A percentile compares a stretch with the other conserved stretches of the same genome.
Evolutionary conservation across 64 coral and sea anemone genomes (phyloP).

Genomic region (Acropora yongei): DNA sequence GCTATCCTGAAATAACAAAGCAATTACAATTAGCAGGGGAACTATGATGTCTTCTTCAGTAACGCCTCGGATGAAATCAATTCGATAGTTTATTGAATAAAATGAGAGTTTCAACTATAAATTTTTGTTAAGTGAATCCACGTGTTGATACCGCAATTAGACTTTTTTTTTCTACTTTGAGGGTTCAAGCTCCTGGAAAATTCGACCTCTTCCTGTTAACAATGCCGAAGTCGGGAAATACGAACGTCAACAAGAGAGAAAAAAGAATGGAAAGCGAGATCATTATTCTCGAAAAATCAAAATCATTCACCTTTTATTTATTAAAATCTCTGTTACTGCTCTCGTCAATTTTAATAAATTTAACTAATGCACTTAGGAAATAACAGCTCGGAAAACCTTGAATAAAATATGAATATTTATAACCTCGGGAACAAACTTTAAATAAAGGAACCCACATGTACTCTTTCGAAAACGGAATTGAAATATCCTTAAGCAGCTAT

Average conservation of each 20-base stretch:
- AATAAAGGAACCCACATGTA: background rate
- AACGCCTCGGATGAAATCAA: background rate
- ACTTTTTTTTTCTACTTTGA: too few relatives aligned
- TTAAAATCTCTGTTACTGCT: too few relatives aligned
- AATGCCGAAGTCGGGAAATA: too few relatives aligned
- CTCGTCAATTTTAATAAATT: too few relatives aligned
- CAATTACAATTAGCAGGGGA: background rate
- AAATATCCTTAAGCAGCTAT: background rate
- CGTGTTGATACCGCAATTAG: background rate
- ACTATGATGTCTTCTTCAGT: too few relatives aligned
- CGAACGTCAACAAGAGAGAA: too few relatives aligned
- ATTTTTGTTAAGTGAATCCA: background rate
- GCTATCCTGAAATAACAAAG: background rate
- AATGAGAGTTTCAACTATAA: background rate
- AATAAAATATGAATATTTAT: background rate
- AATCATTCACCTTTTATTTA: too few relatives aligned
- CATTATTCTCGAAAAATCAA: too few relatives aligned
- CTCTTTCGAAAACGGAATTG: background rate
- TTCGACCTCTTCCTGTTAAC: background rate
- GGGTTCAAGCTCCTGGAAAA: background rate
- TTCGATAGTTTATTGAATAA: background rate
- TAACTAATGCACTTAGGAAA: too few relatives aligned
- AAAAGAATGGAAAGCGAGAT: too few relatives aligned
- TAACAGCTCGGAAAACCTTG: background rate
- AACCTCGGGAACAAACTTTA: background rate